Evolutionary conservation across 2,888 invertebrate genomes (phyloP).

Genomic region (Vesta saturnalis): DNA sequence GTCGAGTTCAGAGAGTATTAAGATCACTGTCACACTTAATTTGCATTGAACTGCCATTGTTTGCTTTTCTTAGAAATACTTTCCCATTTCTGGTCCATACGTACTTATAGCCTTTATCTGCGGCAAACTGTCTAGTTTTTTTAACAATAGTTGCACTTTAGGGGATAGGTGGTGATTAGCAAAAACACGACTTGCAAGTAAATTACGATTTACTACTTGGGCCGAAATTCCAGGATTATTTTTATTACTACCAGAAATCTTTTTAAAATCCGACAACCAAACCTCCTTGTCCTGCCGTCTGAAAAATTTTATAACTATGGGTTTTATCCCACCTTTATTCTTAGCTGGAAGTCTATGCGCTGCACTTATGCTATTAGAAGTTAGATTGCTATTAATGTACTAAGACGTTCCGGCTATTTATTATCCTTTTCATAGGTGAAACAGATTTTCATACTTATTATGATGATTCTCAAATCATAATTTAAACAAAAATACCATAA

Average conservation of each 20-base stretch:
- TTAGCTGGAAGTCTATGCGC: background rate
- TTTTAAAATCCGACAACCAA: background rate
- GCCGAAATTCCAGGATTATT: background rate
- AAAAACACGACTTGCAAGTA: background rate
- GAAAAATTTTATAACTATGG: background rate
- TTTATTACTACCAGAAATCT: background rate
- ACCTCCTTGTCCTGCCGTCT: background rate
- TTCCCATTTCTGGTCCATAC: background rate
- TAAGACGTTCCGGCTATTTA: too few species aligned
- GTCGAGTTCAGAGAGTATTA: background rate
- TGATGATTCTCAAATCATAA: too few species aligned
- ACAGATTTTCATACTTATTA: too few species aligned
- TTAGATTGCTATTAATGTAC: too few species aligned
- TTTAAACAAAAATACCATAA: too few species aligned
- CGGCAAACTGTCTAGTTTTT: too few species aligned
- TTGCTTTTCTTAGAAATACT: background rate
- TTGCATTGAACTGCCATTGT: background rate
- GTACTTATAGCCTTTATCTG: background rate
- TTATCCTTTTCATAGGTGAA: too few species aligned
- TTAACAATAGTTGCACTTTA: background rate
- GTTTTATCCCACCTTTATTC: background rate
- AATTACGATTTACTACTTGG: background rate
- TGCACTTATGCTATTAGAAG: background rate
- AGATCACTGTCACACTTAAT: background rate
- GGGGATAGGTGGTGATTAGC: too few species aligned